phyloP scores from a whole-genome alignment of 2,888 invertebrate species.

The Drosophila tanythrix region DNA sequence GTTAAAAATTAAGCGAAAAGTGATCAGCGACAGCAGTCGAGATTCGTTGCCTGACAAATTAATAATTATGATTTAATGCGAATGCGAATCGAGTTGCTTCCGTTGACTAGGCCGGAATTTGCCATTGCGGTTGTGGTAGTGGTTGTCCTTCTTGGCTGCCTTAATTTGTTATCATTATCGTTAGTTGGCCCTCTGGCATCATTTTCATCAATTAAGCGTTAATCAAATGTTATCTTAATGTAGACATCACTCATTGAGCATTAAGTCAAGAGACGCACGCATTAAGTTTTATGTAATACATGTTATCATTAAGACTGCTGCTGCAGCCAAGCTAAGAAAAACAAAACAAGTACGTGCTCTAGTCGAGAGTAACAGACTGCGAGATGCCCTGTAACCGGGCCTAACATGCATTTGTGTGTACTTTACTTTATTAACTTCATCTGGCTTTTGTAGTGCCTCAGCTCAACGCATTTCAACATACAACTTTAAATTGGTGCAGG shows the following conservation, averaged over 20 bases:
- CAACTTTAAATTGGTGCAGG: background rate
- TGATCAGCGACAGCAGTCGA: constrained; percentile 27
- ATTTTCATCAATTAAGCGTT: constrained; percentile 72
- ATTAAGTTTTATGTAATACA: constrained; percentile 71
- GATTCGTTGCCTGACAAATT: constrained; percentile 43
- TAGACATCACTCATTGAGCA: constrained; percentile 67
- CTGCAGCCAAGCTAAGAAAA: background rate
- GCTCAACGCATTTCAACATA: background rate
- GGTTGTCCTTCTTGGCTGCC: constrained; percentile 57
- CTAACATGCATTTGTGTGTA: background rate
- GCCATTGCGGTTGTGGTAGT: background rate
- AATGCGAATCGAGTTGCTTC: constrained; percentile 28
- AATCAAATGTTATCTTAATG: constrained; percentile 73
- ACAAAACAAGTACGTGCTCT: background rate
- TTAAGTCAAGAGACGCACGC: constrained; percentile 35
- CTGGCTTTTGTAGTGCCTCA: background rate
- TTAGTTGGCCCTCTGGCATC: constrained; percentile 59
- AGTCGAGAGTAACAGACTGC: background rate
- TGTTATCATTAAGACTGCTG: constrained; percentile 55
- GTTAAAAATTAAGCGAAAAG: constrained; percentile 58
- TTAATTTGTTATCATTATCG: constrained; percentile 62
- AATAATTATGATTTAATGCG: constrained; percentile 56
- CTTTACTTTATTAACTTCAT: background rate
- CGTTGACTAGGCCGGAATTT: constrained; percentile 24
- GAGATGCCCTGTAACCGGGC: background rate